Evolutionary conservation across 2,797 vertebrate species (phyloP), one percentile per base, ranked within the genome.

Genomic region (Phalanger gymnotis): DNA sequence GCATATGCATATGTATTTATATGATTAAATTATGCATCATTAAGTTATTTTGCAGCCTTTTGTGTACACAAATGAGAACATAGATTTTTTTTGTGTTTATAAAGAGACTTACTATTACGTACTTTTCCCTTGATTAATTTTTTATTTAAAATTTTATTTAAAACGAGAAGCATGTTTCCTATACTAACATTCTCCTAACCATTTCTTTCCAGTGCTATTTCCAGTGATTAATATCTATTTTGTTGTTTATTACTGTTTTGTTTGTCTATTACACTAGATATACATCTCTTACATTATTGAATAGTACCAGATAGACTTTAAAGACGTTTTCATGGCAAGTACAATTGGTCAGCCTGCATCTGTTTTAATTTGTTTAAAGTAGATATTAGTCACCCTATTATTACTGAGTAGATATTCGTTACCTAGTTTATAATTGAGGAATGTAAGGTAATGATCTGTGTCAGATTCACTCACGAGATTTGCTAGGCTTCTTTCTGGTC

Each of bases 1-100:
- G 28, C 28, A 13, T 90, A 9, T 53, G 9, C 6, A 22, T 73
- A n/a, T n/a, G 14, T 66, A 66, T 22, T 73, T 73, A 19, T 73
- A 73, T 73, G n/a, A 73, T 73, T 73, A 40, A 91, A 73, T 94
- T 90, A 6, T 93, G 95, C 96, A 93, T 94, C 95, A 91, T 61
- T 92, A 94, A 92, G 81, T 92, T 96, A 93, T 96, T 95, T 61
- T 53, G 90, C 25, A 91, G 25, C 5, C 31, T 93, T 95, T 90
- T 96, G 54, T 97, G 89, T 96, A 95, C 96, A 92, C 96, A 95
- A 93, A 66, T 90, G 89, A 96, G 55, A 96, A 94, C 73, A 61
- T 96, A 91, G 56, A 90, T 93, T 95, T 96, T 66, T 66, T 66
- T 95, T 97, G 92, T 28, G 53, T 95, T 93, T 95, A 92, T 96